Conservation (phyloP, 2,888 invertebrate genomes). For the Agapetus fuscipes region DNA sequence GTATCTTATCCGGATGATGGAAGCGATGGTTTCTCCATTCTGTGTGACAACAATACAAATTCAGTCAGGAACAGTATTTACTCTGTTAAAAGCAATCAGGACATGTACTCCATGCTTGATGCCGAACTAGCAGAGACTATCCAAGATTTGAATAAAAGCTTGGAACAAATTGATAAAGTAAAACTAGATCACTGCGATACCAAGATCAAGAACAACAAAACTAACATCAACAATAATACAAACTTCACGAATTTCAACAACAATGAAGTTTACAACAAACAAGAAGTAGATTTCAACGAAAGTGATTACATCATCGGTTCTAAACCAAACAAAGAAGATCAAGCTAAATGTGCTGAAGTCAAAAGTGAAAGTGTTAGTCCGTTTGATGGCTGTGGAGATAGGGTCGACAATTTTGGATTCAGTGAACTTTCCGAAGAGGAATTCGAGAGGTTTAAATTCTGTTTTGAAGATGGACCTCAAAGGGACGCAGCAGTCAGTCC, state of each 20-base stretch:
- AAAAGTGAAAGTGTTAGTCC: background rate
- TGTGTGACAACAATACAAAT: conserved; percentile 4
- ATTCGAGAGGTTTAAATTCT: conserved; percentile 4
- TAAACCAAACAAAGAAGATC: background rate
- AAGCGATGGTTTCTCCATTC: conserved; percentile 27
- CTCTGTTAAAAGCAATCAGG: conserved; percentile 15
- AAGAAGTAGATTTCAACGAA: background rate
- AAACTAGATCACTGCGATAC: too few relatives aligned
- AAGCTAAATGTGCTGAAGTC: too few relatives aligned
- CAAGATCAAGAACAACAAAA: background rate
- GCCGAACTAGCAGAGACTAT: conserved; percentile 16
- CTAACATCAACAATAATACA: background rate
- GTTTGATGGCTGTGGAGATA: background rate
- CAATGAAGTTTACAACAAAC: too few relatives aligned
- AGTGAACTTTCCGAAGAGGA: background rate
- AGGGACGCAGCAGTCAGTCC: conserved; percentile 24
- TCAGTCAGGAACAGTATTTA: conserved; percentile 15
- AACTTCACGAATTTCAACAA: background rate
- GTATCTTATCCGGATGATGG: conserved; percentile 33
- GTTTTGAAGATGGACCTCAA: conserved; percentile 25
- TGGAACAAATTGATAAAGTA: conserved; percentile 14
- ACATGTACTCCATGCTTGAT: conserved; percentile 14
- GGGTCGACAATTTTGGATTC: background rate
- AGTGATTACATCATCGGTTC: background rate
- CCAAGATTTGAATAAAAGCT: conserved; percentile 9